Evolutionary conservation across 2,888 invertebrate genomes (phyloP), one percentile per base, ranked within the genome.

Genomic region (Hirtodrosophila histrioides): DNA sequence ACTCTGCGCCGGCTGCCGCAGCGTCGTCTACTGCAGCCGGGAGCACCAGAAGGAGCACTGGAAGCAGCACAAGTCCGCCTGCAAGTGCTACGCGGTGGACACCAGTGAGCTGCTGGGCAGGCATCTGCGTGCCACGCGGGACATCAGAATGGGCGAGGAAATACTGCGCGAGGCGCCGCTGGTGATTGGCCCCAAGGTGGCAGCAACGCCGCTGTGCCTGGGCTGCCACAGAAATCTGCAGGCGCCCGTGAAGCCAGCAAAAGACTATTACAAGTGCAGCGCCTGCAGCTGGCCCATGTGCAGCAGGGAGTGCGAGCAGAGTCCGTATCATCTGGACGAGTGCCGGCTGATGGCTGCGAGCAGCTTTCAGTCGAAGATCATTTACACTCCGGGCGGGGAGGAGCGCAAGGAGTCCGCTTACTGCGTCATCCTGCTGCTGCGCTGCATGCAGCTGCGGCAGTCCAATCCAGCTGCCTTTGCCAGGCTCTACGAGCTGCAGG

Each of bases 11-110:
- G 94, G 94, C 5, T 96, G 96, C 90, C 94, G 94, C 77, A 91
- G 93, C 9, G 94, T 94, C 0, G 94, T 93, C 86, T 96, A 96
- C 90, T 96, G 96, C 90, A 93, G 94, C 39, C 93, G 93, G 78
- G 94, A 94, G 4, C 95, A 96, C 84, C 95, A 96, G 87, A 94
- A 94, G 89, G 91, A 93, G 67, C 94, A 95, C 89, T 96, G 95
- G 95, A 93, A 94, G 66, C 93, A 93, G 1, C 96, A 96, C 90
- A 95, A 94, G 83, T 90, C 91, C 58, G 92, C 93, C 86, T 95
- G 95, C 89, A 93, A 90, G 78, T 91, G 91, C 75, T 92, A 89
- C 64, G 91, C 91, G 88, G 86, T 92, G 12, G 92, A 91, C 70
- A 92, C 90, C 62, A 93, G 94, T 45, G 93, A 93, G 23, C 88